These are phyloP conservation scores for Trachelus tabidus DNA, from an alignment of 2,888 invertebrate species.

Conservation along the genomic window DNA sequence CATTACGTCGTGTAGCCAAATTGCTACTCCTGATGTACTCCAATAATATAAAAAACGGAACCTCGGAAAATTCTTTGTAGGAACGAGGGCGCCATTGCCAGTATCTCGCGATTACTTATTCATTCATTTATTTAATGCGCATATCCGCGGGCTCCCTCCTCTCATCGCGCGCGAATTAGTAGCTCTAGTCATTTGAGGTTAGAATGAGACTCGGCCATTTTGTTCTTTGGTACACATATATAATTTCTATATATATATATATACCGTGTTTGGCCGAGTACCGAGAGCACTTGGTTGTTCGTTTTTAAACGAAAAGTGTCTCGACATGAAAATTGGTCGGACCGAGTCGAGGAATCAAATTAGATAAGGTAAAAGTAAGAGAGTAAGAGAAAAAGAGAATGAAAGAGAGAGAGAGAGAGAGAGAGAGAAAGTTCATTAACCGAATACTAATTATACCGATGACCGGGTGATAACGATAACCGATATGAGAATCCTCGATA, in stretches of 20 bases:
- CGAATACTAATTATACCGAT: neutral
- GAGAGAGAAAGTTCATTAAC: neutral
- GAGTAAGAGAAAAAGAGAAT: constrained; percentile 24
- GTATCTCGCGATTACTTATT: neutral
- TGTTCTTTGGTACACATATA: neutral
- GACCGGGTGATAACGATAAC: neutral
- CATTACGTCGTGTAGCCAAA: constrained; percentile 12
- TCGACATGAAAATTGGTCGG: constrained; percentile 7
- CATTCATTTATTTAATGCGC: neutral
- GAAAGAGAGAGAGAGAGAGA: constrained; percentile 18
- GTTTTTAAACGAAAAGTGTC: neutral
- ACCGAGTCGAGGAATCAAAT: constrained; percentile 19
- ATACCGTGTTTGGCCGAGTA: neutral
- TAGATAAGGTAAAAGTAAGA: constrained; percentile 29
- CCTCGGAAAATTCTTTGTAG: constrained; percentile 40
- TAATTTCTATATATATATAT: neutral
- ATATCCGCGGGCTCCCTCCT: neutral
- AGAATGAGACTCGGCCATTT: neutral
- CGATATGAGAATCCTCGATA: neutral
- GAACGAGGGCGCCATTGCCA: constrained; percentile 1
- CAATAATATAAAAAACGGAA: neutral
- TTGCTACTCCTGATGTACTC: neutral
- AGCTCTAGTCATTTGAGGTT: neutral
- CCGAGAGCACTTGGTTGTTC: neutral
- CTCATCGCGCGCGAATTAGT: neutral